Evolutionary conservation across 2,888 invertebrate species (phyloP).

Genomic region (Lepidochrysops patricia): DNA sequence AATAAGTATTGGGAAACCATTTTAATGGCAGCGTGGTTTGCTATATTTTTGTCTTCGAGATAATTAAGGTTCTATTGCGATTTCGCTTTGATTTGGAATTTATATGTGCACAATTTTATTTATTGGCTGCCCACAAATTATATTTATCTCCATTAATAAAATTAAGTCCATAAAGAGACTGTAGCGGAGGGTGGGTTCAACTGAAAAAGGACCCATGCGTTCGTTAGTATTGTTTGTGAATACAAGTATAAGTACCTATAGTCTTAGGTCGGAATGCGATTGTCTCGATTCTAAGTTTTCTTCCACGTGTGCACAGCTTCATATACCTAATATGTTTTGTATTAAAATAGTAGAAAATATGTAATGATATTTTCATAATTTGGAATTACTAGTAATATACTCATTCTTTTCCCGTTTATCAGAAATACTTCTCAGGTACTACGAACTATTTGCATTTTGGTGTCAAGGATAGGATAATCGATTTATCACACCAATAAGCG

Average conservation of each 20-base stretch:
- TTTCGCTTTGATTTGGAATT: neutral
- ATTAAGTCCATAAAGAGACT: no score
- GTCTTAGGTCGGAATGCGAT: no score
- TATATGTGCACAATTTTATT: neutral
- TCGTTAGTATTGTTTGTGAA: no score
- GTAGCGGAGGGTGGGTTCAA: no score
- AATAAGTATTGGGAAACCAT: neutral
- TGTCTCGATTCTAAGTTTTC: neutral
- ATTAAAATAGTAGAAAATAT: no score
- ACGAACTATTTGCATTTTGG: neutral
- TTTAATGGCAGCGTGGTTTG: neutral
- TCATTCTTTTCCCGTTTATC: no score
- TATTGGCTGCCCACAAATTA: neutral
- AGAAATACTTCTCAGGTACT: neutral
- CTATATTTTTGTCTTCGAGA: neutral
- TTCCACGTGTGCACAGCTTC: neutral
- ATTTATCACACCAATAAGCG: neutral
- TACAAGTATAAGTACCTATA: no score
- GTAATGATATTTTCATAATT: no score
- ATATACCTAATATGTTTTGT: no score
- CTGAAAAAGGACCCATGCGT: no score
- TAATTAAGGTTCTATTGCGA: neutral
- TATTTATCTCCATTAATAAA: neutral
- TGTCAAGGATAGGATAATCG: slow-evolving; percentile 12
- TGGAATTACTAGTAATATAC: no score